Conservation (phyloP, 2,113 vertebrate species). For the Callipepla squamata region DNA sequence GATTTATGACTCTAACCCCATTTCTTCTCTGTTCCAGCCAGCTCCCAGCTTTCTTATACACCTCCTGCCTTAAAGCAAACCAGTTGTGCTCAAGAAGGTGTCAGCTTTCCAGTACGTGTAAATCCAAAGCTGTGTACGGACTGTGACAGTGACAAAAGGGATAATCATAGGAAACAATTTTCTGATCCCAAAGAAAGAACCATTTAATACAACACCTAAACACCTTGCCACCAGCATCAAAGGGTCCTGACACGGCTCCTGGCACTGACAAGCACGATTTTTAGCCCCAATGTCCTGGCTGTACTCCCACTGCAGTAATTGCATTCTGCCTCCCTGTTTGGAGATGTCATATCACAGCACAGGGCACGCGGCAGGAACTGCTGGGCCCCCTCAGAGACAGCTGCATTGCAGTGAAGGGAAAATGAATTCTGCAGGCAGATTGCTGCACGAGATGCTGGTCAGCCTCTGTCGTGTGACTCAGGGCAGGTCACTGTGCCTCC, state of each 20-base stretch:
- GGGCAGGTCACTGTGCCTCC: neutral
- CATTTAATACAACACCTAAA: slow-evolving; percentile 6
- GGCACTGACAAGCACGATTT: neutral
- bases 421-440: neutral
- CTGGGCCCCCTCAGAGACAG: neutral
- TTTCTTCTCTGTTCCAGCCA: slow-evolving; percentile 20
- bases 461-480: neutral
- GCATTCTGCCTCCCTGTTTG: slow-evolving; percentile 30
- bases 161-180: slow-evolving; percentile 35
- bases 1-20: slow-evolving; percentile 49
- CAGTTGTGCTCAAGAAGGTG: neutral
- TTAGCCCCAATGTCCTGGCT: neutral
- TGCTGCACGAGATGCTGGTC: neutral
- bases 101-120: neutral
- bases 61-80: slow-evolving; percentile 17
- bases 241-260: neutral
- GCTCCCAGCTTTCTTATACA: neutral
- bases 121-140: slow-evolving; percentile 2
- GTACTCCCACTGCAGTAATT: slow-evolving; percentile 13
- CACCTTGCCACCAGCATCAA: neutral
- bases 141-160: slow-evolving; percentile 16
- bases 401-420: slow-evolving; percentile 19
- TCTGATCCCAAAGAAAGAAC: slow-evolving; percentile 10
- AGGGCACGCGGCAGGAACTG: neutral
- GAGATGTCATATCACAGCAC: neutral